Percentiles rank a stretch among this genome's conserved stretches.
Evolutionary conservation across 2,797 vertebrate genomes (phyloP).

Genomic region (Acrocephalus scirpaceus): DNA sequence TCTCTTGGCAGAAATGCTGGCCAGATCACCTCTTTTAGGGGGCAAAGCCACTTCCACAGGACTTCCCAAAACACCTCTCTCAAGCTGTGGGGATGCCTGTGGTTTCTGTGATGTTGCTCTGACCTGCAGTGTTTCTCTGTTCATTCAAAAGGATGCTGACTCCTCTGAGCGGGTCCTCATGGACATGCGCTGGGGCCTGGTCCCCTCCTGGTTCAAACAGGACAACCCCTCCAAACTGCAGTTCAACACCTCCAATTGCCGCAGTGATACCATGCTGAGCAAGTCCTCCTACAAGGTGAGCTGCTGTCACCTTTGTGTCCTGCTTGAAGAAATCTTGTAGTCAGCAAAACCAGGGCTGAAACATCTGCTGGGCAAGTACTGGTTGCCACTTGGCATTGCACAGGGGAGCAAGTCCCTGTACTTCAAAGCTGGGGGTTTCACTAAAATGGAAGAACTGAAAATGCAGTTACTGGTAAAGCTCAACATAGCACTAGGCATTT

Average conservation of each 20-base stretch:
- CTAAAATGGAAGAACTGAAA: not conserved
- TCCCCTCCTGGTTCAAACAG: slow-evolving; percentile 93
- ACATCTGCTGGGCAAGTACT: not conserved
- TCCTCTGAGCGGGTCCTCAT: slow-evolving; percentile 87
- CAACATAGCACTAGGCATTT: not conserved
- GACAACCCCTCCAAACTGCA: slow-evolving; percentile 87
- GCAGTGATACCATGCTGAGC: slow-evolving; percentile 89
- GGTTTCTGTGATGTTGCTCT: not conserved
- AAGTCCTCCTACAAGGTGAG: slow-evolving; percentile 92
- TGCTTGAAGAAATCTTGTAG: not conserved
- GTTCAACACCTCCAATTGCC: slow-evolving; percentile 92
- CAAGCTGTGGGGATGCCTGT: not conserved
- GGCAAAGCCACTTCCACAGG: not conserved
- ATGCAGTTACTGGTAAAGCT: not conserved
- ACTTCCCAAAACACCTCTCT: not conserved
- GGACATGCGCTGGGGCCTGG: slow-evolving; percentile 94
- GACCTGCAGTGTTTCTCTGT: not conserved
- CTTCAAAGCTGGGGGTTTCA: not conserved
- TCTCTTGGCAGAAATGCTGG: not conserved
- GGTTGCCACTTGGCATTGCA: not conserved
- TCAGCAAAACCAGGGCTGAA: not conserved
- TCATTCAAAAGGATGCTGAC: slow-evolving; percentile 80
- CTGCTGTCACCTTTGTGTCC: not conserved
- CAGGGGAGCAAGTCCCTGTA: not conserved
- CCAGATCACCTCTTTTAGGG: not conserved